These are phyloP conservation scores for Sitta europaea DNA, from an alignment of 2,113 vertebrate species.

Conservation along the genomic window DNA sequence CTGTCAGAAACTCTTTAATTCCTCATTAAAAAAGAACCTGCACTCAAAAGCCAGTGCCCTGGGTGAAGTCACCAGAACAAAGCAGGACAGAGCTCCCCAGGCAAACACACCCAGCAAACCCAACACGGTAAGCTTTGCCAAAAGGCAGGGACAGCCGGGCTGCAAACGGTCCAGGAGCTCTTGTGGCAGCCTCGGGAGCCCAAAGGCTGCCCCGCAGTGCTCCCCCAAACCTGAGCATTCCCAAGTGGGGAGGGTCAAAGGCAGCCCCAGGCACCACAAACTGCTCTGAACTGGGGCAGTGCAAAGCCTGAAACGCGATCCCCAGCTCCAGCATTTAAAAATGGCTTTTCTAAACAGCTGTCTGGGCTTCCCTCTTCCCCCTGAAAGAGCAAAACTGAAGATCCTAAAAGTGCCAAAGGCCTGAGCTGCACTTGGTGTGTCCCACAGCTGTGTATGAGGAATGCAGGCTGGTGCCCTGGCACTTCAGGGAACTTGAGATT, in stretches of 20 bases:
- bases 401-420: not conserved
- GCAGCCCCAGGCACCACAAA: not conserved
- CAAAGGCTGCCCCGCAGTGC: not conserved
- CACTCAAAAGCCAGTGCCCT: not conserved
- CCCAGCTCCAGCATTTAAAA: not conserved
- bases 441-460: rapidly evolving
- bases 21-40: not conserved
- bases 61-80: not conserved
- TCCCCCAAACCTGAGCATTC: not conserved
- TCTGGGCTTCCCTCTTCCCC: rapidly evolving
- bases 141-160: not conserved
- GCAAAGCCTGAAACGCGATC: rapidly evolving
- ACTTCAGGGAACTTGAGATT: not conserved
- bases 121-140: not conserved
- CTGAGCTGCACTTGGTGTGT: rapidly evolving
- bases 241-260: not conserved
- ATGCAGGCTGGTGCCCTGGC: rapidly evolving
- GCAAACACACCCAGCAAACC: not conserved
- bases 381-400: not conserved
- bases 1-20: not conserved
- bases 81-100: not conserved
- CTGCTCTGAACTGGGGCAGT: not conserved
- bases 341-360: too few relatives aligned
- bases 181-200: not conserved
- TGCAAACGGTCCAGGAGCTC: not conserved